phyloP scores from a whole-genome alignment of 2,888 invertebrate species.

The Thereva nobilitata region DNA sequence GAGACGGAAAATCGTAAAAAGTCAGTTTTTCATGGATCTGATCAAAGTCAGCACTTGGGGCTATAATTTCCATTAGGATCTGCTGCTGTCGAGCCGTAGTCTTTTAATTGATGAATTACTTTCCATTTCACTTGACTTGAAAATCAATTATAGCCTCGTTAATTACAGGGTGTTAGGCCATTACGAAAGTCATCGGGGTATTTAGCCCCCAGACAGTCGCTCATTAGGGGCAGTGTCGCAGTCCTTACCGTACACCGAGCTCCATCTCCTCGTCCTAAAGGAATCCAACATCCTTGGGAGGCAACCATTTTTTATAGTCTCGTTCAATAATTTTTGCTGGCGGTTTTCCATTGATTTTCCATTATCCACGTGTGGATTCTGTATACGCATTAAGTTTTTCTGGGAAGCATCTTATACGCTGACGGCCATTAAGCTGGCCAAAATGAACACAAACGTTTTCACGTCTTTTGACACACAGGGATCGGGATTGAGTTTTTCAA shows the following conservation, averaged over 20 bases:
- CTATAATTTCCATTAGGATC: neutral
- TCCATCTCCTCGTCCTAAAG: neutral
- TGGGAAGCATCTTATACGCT: neutral
- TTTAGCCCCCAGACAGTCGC: slow-evolving; percentile 10
- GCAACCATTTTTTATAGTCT: neutral
- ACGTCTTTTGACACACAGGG: neutral
- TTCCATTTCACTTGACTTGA: slow-evolving; percentile 25
- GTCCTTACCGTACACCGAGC: neutral
- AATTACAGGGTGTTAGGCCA: slow-evolving; percentile 12
- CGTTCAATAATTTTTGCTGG: slow-evolving; percentile 21
- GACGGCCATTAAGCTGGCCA: neutral
- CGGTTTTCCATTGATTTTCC: slow-evolving; percentile 24
- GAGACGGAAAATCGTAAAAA: too few species aligned
- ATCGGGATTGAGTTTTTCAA: neutral
- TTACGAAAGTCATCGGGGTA: neutral
- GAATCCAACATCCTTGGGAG: neutral
- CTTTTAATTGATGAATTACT: slow-evolving; percentile 30
- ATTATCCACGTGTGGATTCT: neutral
- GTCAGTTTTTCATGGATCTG: too few species aligned
- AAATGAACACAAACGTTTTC: neutral
- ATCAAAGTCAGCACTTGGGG: slow-evolving; percentile 7
- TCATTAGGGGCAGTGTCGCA: neutral
- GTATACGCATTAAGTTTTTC: slow-evolving; percentile 3
- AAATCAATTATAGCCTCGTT: slow-evolving; percentile 27
- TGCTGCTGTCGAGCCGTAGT: neutral